Evolutionary conservation across 2,888 invertebrate species (phyloP).

Genomic region (Chymomyza amoena): DNA sequence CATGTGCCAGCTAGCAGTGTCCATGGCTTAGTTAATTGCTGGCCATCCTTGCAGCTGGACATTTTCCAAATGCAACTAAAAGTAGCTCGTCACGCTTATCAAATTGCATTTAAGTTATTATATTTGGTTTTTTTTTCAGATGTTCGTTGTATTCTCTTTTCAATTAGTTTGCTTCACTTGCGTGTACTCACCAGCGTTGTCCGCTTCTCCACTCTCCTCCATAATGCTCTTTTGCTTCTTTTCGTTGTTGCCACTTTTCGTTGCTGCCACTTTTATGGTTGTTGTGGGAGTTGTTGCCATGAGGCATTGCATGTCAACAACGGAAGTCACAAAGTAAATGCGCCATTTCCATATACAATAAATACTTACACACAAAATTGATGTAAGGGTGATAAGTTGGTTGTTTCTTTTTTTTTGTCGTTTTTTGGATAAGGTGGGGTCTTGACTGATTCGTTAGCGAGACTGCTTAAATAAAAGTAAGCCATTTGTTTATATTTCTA

Average conservation of each 20-base stretch:
- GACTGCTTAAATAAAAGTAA: neutral
- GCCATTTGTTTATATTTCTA: neutral
- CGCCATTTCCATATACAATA: conserved; percentile 58
- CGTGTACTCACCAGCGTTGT: no score
- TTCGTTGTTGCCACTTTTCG: conserved; percentile 19
- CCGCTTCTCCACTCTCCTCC: neutral
- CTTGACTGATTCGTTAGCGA: neutral
- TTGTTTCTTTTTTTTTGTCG: neutral
- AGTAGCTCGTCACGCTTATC: conserved; percentile 16
- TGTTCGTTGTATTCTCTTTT: neutral
- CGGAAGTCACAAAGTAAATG: conserved; percentile 60
- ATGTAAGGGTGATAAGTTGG: neutral
- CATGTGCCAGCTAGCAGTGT: neutral
- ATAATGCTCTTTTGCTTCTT: neutral
- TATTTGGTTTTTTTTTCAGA: conserved; percentile 1
- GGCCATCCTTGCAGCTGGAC: conserved; percentile 28
- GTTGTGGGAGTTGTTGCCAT: conserved; percentile 12
- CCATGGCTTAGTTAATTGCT: neutral
- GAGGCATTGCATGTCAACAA: conserved; percentile 63
- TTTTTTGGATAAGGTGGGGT: neutral
- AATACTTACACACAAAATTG: conserved; percentile 35
- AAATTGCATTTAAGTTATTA: conserved; percentile 10
- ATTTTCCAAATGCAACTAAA: conserved; percentile 17
- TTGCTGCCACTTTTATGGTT: neutral
- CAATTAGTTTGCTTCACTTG: neutral